These are phyloP conservation scores for Nomada fucata DNA, from an alignment of 2,888 invertebrate species.

Conservation along the genomic window DNA sequence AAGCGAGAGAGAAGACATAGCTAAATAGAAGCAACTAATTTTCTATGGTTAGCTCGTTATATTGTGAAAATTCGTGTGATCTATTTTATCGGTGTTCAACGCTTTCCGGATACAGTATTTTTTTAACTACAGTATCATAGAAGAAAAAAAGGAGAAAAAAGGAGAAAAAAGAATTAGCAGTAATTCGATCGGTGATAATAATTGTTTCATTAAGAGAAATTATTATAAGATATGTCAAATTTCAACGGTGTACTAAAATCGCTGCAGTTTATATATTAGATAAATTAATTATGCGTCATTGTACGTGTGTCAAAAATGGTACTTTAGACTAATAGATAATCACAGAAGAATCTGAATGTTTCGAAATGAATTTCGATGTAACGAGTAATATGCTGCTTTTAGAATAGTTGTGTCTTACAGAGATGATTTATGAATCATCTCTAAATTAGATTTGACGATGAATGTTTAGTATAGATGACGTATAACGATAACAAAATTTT, in stretches of 20 bases:
- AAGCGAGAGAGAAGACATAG: conserved; percentile 24
- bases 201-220: conserved; percentile 7
- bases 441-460: conserved; percentile 42
- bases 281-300: background rate
- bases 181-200: conserved; percentile 7
- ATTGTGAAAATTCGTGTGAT: conserved; percentile 33
- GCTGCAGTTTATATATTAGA: background rate
- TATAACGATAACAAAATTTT: conserved; percentile 11
- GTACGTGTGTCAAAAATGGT: background rate
- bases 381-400: conserved; percentile 45
- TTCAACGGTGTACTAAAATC: background rate
- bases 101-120: conserved; percentile 23
- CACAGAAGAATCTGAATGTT: background rate
- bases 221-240: conserved; percentile 14
- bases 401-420: conserved; percentile 53
- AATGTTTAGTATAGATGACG: conserved; percentile 34
- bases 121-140: conserved; percentile 21
- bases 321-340: conserved; percentile 10
- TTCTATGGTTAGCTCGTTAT: conserved; percentile 25
- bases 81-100: conserved; percentile 23
- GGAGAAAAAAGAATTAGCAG: background rate
- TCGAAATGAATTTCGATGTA: conserved; percentile 7
- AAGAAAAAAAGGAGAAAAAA: background rate
- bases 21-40: conserved; percentile 54
- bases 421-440: conserved; percentile 26